A percentile compares a stretch with the other conserved stretches of the same genome.
Conservation (phyloP, 2,113 vertebrate genomes). For the Poeciliopsis turrubarensis region DNA sequence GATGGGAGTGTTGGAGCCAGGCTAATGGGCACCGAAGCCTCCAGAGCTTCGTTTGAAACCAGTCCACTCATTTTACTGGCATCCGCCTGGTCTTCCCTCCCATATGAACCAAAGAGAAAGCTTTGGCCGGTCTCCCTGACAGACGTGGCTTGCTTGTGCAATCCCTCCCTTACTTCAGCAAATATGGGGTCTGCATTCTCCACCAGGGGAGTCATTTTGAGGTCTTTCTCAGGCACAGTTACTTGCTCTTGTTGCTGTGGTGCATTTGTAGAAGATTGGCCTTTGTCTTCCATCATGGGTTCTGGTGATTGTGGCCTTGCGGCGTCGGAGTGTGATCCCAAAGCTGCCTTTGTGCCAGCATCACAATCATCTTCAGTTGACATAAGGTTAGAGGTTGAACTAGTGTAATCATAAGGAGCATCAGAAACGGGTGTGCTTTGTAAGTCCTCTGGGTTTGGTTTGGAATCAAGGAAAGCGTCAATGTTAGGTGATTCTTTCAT, state of each 20-base stretch:
- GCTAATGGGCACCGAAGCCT: conserved; percentile 65
- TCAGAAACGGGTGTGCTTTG: conserved; percentile 73
- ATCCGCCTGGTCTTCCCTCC: conserved; percentile 63
- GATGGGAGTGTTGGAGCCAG: conserved; percentile 76
- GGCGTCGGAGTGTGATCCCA: conserved; percentile 44
- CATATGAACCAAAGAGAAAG: conserved; percentile 63
- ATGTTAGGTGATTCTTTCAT: conserved; percentile 53
- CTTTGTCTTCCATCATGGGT: conserved; percentile 62
- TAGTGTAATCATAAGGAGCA: conserved; percentile 51
- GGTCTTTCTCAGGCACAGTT: conserved; percentile 55
- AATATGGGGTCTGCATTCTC: conserved; percentile 47
- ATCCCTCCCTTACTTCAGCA: conserved; percentile 68
- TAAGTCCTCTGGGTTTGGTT: conserved; percentile 69
- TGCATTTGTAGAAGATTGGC: conserved; percentile 27
- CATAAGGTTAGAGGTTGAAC: conserved; percentile 66
- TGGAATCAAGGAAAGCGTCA: conserved; percentile 51
- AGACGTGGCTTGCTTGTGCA: conserved; percentile 74
- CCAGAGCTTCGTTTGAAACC: conserved; percentile 55
- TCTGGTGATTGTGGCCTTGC: conserved; percentile 53
- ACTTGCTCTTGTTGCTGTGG: conserved; percentile 73
- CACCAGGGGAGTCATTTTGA: conserved; percentile 21
- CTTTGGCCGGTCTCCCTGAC: conserved; percentile 72
- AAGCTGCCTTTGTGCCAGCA: conserved; percentile 16
- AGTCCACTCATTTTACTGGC: conserved; percentile 47
- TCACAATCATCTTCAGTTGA: conserved; percentile 59